Conservation (phyloP, 2,113 vertebrate genomes). For the Harpagus bidentatus region DNA sequence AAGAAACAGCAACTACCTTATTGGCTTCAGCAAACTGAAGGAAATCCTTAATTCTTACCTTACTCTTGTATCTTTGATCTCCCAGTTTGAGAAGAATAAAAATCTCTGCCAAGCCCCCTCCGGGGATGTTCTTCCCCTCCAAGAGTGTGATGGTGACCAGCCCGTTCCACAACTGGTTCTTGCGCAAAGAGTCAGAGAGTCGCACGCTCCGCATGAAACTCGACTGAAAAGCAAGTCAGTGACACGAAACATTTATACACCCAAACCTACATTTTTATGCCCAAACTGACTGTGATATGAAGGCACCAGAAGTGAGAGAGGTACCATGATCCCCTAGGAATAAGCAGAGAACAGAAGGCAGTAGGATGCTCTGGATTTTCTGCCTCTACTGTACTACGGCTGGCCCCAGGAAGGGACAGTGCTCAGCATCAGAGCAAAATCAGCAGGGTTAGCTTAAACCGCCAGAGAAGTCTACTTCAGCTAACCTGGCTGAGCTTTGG, state of each 20-base stretch:
- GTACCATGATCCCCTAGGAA: not conserved
- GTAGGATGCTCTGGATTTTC: not conserved
- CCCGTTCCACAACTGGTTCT: constrained; percentile 88
- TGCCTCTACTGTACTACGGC: fast-evolving
- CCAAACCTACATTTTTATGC: not conserved
- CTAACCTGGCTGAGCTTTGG: not conserved
- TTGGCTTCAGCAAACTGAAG: not conserved
- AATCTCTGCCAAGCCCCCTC: constrained; percentile 77
- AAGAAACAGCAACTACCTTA: not conserved
- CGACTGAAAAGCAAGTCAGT: constrained; percentile 51
- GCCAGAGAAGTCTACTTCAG: not conserved
- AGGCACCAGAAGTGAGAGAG: not conserved
- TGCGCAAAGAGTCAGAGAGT: constrained; percentile 77
- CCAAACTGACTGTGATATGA: not conserved
- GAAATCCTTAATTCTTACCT: constrained; percentile 75
- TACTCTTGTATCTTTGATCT: constrained; percentile 94
- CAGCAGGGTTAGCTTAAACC: not conserved
- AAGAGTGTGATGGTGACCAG: constrained; percentile 85
- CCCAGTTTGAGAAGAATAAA: constrained; percentile 90
- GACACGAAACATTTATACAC: not conserved
- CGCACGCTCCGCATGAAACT: constrained; percentile 65
- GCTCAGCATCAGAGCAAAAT: not conserved
- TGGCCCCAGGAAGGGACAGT: fast-evolving
- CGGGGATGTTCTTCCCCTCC: constrained; percentile 87
- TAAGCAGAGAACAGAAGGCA: not conserved